Evolutionary conservation across 2,797 vertebrate genomes (phyloP), one percentile per base, ranked within the genome.

Genomic region (Nyctalus aviator): DNA sequence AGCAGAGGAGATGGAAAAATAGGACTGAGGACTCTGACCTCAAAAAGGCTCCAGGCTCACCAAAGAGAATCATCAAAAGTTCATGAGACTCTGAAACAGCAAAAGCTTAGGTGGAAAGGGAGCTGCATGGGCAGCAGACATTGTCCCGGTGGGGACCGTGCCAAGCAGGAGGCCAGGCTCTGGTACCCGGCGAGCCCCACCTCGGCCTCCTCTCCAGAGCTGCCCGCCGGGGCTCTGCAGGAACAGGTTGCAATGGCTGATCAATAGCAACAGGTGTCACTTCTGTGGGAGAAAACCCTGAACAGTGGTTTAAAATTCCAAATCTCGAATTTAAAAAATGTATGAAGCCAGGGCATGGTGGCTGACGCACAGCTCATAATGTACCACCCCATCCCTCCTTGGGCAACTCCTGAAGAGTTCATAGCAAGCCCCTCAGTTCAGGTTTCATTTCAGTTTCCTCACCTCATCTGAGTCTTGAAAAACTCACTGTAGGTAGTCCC

Each of bases 391-490:
- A 30, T 59, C 20, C 37, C 32, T 79, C 41, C 12, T 32, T 25
- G 9, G 30, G 44, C 30, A 55, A 21, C n/a, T 55, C 46, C 30
- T 72, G 3, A 23, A 73, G 46, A 53, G 18, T 20, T 11, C 27
- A 32, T 1, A 8, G 4, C 21, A 41, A 79, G 78, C 46, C 62
- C 32, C 27, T 64, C 25, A 21, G 17, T 37, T 73, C 32, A 82
- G 76, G 91, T 89, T 89, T 53, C 82, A 68, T 32, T 44, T 79
- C 50, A 30, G 27, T 77, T 81, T 77, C 69, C 55, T 77, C 46
- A 69, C 37, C 18, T 84, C 8, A 64, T 64, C 30, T 15, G 57
- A 57, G 11, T 82, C 69, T 32, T 81, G 66, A 44, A 13, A 13
- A 78, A 66, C 35, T 78, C 15, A 20, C 72, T 35, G 59, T 64